Conservation (phyloP, 2,797 vertebrate species). For the Eidolon dupreanum region DNA sequence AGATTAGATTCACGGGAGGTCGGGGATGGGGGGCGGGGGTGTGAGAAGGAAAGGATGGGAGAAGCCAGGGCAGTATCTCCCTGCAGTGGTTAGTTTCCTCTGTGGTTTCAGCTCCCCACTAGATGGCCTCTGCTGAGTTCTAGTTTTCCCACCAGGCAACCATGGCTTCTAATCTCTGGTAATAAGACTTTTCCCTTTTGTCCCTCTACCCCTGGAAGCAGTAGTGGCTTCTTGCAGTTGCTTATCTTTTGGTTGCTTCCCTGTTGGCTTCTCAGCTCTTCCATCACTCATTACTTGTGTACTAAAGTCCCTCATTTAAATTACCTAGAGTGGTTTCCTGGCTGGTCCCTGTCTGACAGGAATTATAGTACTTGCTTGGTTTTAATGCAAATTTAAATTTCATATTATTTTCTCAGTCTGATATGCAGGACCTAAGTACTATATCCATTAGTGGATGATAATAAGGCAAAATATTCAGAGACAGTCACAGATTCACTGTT, state of each 20-base stretch:
- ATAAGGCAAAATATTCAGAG: not conserved
- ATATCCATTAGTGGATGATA: not conserved
- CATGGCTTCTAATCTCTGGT: not conserved
- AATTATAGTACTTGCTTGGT: not conserved
- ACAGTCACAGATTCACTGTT: not conserved
- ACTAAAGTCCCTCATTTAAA: slow-evolving; percentile 9
- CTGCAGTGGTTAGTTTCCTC: not conserved
- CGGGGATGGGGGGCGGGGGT: accelerated
- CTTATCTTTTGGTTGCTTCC: not conserved
- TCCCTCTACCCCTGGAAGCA: not conserved
- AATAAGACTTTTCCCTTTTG: not conserved
- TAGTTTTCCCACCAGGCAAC: not conserved
- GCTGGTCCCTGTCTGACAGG: not conserved
- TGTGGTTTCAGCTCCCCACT: not conserved
- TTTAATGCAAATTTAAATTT: slow-evolving; percentile 31
- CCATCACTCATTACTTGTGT: not conserved
- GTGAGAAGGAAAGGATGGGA: not conserved
- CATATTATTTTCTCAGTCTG: not conserved
- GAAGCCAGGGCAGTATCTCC: not conserved
- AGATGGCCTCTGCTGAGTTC: not conserved
- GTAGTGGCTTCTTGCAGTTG: not conserved
- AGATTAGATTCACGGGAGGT: not conserved
- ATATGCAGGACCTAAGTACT: not conserved
- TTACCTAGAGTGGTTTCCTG: not conserved
- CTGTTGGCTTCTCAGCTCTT: not conserved